These are phyloP conservation scores for Drosophila fungiperda DNA, from an alignment of 2,888 invertebrate species.

Conservation along the genomic window DNA sequence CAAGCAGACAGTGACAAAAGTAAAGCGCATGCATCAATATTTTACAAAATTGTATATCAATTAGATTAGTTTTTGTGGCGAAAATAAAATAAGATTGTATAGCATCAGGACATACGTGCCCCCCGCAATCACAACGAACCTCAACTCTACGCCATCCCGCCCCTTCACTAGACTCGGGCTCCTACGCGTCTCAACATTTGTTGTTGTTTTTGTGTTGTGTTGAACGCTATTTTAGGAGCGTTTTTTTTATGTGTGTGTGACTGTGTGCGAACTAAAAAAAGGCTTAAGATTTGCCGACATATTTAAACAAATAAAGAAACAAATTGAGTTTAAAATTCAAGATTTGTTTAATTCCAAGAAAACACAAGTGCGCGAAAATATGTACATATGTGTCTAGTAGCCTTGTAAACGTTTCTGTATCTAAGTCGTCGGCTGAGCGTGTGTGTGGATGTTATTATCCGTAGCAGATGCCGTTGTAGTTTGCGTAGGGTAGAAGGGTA, in stretches of 20 bases:
- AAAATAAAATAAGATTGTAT: slow-evolving; percentile 1
- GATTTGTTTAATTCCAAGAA: slow-evolving; percentile 25
- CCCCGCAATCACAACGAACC: slow-evolving; percentile 11
- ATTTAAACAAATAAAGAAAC: not conserved
- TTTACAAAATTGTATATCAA: slow-evolving; percentile 29
- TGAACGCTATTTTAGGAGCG: slow-evolving; percentile 43
- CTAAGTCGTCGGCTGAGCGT: slow-evolving; percentile 13
- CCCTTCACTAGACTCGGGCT: not conserved
- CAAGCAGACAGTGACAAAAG: slow-evolving; percentile 5
- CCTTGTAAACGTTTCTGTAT: slow-evolving; percentile 37
- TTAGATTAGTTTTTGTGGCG: slow-evolving; percentile 1
- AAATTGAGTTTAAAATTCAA: slow-evolving; percentile 16
- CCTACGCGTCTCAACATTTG: slow-evolving; percentile 28
- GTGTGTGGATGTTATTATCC: slow-evolving; percentile 50
- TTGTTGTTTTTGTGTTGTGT: slow-evolving; percentile 57
- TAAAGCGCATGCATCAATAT: slow-evolving; percentile 18
- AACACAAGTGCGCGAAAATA: slow-evolving; percentile 54
- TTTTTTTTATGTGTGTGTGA: slow-evolving; percentile 19
- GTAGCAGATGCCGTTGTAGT: slow-evolving; percentile 43
- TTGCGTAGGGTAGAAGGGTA: not conserved
- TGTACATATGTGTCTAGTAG: slow-evolving; percentile 19
- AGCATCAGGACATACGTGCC: slow-evolving; percentile 34
- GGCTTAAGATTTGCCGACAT: slow-evolving; percentile 17
- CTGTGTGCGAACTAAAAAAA: slow-evolving; percentile 43
- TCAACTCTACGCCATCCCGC: slow-evolving; percentile 2